Percentiles rank a stretch among this genome's conserved stretches.
Evolutionary conservation across 2,888 invertebrate genomes (phyloP).

Genomic region (Shargacucullia verbasci): DNA sequence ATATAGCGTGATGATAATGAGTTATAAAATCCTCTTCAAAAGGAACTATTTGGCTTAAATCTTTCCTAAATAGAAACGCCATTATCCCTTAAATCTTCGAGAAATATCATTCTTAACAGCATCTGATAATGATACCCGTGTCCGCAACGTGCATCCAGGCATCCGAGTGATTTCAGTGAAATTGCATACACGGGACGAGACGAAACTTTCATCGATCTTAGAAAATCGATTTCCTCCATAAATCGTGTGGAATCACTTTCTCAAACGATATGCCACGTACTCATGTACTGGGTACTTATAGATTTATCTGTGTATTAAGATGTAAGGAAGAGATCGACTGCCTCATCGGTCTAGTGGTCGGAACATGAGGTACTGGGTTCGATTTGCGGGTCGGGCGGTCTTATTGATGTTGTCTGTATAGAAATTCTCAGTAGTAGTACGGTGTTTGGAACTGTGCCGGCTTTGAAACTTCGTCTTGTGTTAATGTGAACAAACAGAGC

Average conservation of each 20-base stretch:
- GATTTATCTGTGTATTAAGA: conserved; percentile 25
- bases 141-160: conserved; percentile 34
- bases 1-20: too few species aligned
- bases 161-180: conserved; percentile 36
- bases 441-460: too few species aligned
- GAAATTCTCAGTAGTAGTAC: too few species aligned
- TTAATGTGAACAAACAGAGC: too few species aligned
- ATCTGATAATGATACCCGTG: conserved; percentile 20
- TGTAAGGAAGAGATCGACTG: too few species aligned
- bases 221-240: conserved; percentile 65
- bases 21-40: not conserved
- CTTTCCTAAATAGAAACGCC: conserved; percentile 8
- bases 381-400: too few species aligned
- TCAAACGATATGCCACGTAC: conserved; percentile 43
- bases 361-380: too few species aligned
- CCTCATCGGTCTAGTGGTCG: too few species aligned
- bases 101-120: conserved; percentile 8
- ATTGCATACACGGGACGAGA: conserved; percentile 24
- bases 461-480: too few species aligned
- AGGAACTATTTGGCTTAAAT: not conserved
- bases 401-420: too few species aligned
- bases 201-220: conserved; percentile 64
- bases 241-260: conserved; percentile 64
- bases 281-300: conserved; percentile 37
- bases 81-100: not conserved